Evolutionary conservation across 2,113 vertebrate species (phyloP), one percentile per base, ranked within the genome.

Genomic region (Turnix velox): DNA sequence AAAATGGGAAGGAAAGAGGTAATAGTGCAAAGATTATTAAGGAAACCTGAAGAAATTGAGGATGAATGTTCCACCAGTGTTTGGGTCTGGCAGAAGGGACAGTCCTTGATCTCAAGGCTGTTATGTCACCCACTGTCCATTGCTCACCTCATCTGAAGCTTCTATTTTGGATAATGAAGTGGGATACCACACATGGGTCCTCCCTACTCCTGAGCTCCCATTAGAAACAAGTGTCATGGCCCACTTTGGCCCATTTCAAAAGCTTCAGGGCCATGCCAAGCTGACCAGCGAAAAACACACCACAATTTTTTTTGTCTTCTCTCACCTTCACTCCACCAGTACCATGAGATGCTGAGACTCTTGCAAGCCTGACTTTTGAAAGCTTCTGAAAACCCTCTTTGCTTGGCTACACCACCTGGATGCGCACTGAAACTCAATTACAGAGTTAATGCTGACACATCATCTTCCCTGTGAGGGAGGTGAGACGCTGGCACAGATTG

Each of bases 1-100:
- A 95, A 96, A 88, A 46, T 72, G 33, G 37, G 85, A 73, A 59
- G 51, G 84, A 82, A 95, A 91, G 68, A 94, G 90, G 94, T 94
- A 97, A 89, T 48, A 81, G 67, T 18, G 77, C 55, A 46, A 93
- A 84, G 83, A 95, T 65, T 82, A 90, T 85, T 84, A 79, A 79
- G 87, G 74, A 89, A 91, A 92, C 37, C 67, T 52, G 63, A 82
- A 71, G 81, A 85, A 93, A 96, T 85, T 57, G 1, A 89, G 85
- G 84, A 84, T 58, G 39, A 89, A 59, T 93, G 95, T 90, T 92
- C 58, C 74, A 62, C 54, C 14, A 51, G 57, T 31, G 0, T 89
- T 96, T 92, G 55, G 67, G 79, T 90, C 82, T 58, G 28, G 62
- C 35, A 54, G 37, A 35, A 37, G 23, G 22, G 67, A 17, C 27